phyloP scores from a whole-genome alignment of 2,797 vertebrate genomes.

The Mormyrops boulengeri region DNA sequence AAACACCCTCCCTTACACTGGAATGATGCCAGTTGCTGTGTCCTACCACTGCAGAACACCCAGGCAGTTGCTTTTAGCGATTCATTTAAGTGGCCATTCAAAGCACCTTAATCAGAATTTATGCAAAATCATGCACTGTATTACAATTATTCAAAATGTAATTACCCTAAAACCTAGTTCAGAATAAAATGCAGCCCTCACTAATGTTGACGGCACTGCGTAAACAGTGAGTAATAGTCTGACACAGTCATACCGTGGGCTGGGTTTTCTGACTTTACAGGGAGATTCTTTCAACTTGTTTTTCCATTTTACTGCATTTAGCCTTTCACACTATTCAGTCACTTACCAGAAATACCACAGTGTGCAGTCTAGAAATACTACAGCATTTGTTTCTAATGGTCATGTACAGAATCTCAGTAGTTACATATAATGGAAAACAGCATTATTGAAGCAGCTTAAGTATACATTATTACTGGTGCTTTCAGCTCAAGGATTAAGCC shows the following conservation, averaged over 20 bases:
- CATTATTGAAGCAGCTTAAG: background rate
- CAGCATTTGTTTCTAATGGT: background rate
- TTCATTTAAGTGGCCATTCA: background rate
- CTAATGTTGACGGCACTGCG: background rate
- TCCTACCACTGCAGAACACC: background rate
- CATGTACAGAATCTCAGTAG: background rate
- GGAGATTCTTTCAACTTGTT: background rate
- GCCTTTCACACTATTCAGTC: background rate
- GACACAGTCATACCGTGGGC: background rate
- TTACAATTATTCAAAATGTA: background rate
- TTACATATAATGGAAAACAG: background rate
- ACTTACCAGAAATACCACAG: background rate
- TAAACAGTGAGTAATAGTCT: background rate
- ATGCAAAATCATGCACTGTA: background rate
- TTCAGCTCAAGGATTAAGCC: background rate
- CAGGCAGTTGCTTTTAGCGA: background rate
- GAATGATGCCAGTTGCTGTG: background rate
- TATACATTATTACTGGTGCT: background rate
- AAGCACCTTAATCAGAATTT: background rate
- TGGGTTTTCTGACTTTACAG: background rate
- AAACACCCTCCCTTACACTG: background rate
- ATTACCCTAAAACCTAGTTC: background rate
- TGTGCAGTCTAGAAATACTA: background rate
- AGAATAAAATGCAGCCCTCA: background rate
- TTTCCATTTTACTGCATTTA: background rate